Evolutionary conservation across 2,888 invertebrate genomes (phyloP).

Genomic region (Sympetrum striolatum): DNA sequence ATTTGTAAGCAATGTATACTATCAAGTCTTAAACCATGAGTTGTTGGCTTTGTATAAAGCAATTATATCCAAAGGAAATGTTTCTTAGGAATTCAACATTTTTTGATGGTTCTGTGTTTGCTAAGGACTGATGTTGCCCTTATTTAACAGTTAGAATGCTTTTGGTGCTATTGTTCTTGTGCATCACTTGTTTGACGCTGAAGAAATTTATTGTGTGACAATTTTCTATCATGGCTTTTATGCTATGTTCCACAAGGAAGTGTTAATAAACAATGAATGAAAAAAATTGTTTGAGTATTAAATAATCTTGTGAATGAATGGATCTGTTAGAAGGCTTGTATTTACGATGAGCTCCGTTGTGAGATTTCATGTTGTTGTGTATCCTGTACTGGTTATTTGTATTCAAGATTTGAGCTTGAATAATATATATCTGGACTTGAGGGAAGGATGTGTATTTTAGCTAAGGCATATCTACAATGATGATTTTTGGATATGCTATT

Average conservation of each 20-base stretch:
- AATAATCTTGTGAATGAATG: not conserved
- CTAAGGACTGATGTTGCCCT: not conserved
- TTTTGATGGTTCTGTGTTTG: not conserved
- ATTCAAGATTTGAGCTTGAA: no score
- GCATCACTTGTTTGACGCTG: not conserved
- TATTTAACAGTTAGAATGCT: not conserved
- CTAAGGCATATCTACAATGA: no score
- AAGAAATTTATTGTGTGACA: not conserved
- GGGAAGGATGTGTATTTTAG: no score
- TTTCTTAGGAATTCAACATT: not conserved
- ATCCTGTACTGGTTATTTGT: no score
- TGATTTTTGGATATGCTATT: no score
- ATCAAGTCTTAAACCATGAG: not conserved
- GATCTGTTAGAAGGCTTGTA: no score
- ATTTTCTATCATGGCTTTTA: slow-evolving; percentile 2
- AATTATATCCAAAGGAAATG: not conserved
- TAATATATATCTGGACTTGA: no score
- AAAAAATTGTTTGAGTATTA: not conserved
- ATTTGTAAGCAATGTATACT: not conserved
- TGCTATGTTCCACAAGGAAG: slow-evolving; percentile 5
- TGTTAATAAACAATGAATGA: slow-evolving; percentile 4
- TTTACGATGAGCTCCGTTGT: no score
- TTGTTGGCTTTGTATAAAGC: not conserved
- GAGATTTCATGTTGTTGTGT: no score
- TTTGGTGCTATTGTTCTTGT: not conserved